phyloP scores from a whole-genome alignment of 2,888 invertebrate species.

The Fragum fragum region DNA sequence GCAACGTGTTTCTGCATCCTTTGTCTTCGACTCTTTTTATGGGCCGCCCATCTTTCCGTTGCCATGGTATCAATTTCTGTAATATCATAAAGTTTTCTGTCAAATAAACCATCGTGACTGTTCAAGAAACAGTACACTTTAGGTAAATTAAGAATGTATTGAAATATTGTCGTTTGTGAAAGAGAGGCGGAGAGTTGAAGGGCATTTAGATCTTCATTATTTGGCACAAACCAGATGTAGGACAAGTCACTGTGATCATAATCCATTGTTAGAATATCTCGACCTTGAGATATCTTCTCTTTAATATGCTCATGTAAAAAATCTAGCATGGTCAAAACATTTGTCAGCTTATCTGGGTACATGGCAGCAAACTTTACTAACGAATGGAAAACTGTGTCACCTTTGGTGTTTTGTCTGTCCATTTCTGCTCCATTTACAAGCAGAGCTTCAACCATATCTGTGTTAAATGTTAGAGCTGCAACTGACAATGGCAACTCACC shows the following conservation, averaged over 20 bases:
- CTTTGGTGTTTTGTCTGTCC: slow-evolving; percentile 65
- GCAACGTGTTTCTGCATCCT: slow-evolving; percentile 52
- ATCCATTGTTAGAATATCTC: slow-evolving; percentile 42
- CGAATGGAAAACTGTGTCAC: slow-evolving; percentile 72
- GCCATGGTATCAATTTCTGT: slow-evolving; percentile 78
- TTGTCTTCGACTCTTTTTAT: slow-evolving; percentile 38
- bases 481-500: slow-evolving; percentile 72
- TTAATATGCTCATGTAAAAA: slow-evolving; percentile 56
- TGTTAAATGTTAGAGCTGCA: slow-evolving; percentile 68
- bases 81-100: slow-evolving; percentile 76
- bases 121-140: slow-evolving; percentile 75
- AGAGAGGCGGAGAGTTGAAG: slow-evolving; percentile 73
- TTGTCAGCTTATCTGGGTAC: slow-evolving; percentile 66
- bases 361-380: slow-evolving; percentile 71
- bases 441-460: slow-evolving; percentile 57
- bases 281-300: slow-evolving; percentile 29
- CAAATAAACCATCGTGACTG: slow-evolving; percentile 77
- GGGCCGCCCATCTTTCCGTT: slow-evolving; percentile 54
- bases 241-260: slow-evolving; percentile 64
- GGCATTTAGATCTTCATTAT: slow-evolving; percentile 69
- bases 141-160: slow-evolving; percentile 72
- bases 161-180: slow-evolving; percentile 69
- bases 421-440: slow-evolving; percentile 69
- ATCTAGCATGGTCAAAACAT: slow-evolving; percentile 54
- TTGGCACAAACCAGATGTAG: slow-evolving; percentile 74